Conservation (phyloP, 2,888 invertebrate genomes). For the Caenorhabditis sp. region DNA sequence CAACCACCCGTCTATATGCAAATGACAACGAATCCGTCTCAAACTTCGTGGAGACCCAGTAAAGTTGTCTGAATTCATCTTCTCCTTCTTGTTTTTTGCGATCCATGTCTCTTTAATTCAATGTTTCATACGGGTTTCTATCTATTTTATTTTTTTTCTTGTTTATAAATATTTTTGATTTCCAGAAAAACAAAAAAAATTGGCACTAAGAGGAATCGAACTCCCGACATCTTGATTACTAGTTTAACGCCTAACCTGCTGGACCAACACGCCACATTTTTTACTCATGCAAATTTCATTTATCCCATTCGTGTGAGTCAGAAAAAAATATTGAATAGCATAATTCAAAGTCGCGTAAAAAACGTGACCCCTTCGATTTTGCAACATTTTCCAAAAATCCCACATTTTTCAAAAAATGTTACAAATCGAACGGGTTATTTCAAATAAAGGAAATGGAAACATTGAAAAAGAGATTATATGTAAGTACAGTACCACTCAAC, state of each 20-base stretch:
- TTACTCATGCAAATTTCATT: too few species aligned
- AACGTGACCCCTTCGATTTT: too few species aligned
- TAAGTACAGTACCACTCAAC: slow-evolving; percentile 1
- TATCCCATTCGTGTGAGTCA: too few species aligned
- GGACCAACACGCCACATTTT: too few species aligned
- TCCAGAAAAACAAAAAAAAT: too few species aligned
- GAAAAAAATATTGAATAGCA: too few species aligned
- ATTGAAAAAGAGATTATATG: slow-evolving; percentile 38
- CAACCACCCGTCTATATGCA: slow-evolving; percentile 53
- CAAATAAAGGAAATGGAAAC: slow-evolving; percentile 36
- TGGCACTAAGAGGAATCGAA: too few species aligned
- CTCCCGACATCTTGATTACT: too few species aligned
- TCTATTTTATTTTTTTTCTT: slow-evolving; percentile 1
- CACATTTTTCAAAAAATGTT: slow-evolving; percentile 10
- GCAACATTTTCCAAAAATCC: too few species aligned
- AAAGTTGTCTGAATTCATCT: slow-evolving; percentile 37
- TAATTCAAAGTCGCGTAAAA: too few species aligned
- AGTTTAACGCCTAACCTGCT: too few species aligned
- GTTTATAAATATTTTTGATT: too few species aligned
- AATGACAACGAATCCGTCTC: slow-evolving; percentile 45
- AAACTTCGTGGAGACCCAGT: slow-evolving; percentile 46
- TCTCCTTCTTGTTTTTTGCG: slow-evolving; percentile 18
- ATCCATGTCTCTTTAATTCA: slow-evolving; percentile 21
- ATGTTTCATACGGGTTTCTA: slow-evolving; percentile 18
- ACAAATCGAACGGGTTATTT: slow-evolving; percentile 29